phyloP scores from a whole-genome alignment of 2,113 vertebrate genomes.

The Sapayoa aenigma region DNA sequence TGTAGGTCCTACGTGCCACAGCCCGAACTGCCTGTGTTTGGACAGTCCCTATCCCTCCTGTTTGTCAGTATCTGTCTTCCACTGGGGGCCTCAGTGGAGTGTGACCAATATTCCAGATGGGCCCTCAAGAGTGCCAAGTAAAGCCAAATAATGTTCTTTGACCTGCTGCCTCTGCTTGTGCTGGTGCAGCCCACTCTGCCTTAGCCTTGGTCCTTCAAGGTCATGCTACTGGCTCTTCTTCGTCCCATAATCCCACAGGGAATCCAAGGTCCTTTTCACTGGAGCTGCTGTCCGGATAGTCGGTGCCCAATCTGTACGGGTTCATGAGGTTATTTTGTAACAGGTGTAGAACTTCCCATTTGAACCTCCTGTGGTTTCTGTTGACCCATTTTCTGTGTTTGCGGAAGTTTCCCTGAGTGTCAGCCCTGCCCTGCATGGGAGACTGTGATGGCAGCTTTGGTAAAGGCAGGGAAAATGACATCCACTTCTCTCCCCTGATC shows the following conservation, averaged over 20 bases:
- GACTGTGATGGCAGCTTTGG: background rate
- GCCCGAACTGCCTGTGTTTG: background rate
- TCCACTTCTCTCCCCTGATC: background rate
- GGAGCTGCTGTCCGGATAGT: background rate
- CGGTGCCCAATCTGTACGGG: background rate
- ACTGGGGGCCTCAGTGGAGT: background rate
- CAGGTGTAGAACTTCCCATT: background rate
- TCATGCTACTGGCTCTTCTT: accelerated
- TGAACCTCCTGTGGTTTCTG: background rate
- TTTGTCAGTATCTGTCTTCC: background rate
- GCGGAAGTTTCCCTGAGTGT: background rate
- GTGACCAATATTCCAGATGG: background rate
- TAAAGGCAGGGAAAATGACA: background rate
- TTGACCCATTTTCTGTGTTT: background rate
- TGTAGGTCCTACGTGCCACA: background rate
- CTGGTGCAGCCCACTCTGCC: background rate
- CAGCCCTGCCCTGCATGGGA: background rate
- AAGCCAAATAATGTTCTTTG: background rate
- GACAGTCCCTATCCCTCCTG: background rate
- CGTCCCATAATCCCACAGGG: background rate
- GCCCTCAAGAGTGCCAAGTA: background rate
- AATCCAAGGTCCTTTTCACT: background rate
- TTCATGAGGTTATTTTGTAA: background rate
- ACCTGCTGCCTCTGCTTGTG: background rate
- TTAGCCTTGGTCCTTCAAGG: background rate